Base-by-base conservation (phyloP, 2,888 invertebrate species). In the Lepidochrysops patricia region DNA sequence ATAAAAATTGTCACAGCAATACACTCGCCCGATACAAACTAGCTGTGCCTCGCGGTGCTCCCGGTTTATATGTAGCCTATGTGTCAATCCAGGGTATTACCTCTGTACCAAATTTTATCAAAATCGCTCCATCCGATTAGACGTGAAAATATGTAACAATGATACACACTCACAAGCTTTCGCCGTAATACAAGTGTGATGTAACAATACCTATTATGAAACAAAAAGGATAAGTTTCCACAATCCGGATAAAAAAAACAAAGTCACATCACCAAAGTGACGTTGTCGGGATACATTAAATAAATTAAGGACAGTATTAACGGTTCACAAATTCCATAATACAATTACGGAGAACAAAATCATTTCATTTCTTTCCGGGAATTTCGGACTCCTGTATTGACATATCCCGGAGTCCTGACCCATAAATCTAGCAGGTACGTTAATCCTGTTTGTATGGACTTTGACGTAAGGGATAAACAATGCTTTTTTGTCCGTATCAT, bases 381-480 rank as follows among this genome's bases (percentile, higher is more conserved):
- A 29, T 27, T 52, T 13, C 27, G 4, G 54, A 54, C 54, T 54
- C 9, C 54, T 29, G 54, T 54, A 54, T 54, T 29, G 43, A 43
- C 43, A 43, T 43, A 43, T 43, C 43, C 34, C 34, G 34, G 34
- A 34, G 43, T 19, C 43, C 43, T 43, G 29, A 54, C 54, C 54
- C 54, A 54, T 54, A 54, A 54, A 54, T 54, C 54, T 54, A 54
- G 15, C 54, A 54, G 54, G 54, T 54, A 54, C 15, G 83, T 72
- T 85, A 77, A 85, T 86, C 83, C 79, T 77, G 69, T 82, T 82
- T 77, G 73, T 72, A 69, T 70, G 63, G 64, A 63, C 64, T 67
- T 74, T 74, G 82, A 87, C 84, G 86, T 86, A 88, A 87, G 71
- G 74, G 75, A 82, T 84, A 82, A 83, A 86, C 82, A 87, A 87